Conservation (phyloP, 2,888 invertebrate species). For the Drosophila vallismaia region DNA sequence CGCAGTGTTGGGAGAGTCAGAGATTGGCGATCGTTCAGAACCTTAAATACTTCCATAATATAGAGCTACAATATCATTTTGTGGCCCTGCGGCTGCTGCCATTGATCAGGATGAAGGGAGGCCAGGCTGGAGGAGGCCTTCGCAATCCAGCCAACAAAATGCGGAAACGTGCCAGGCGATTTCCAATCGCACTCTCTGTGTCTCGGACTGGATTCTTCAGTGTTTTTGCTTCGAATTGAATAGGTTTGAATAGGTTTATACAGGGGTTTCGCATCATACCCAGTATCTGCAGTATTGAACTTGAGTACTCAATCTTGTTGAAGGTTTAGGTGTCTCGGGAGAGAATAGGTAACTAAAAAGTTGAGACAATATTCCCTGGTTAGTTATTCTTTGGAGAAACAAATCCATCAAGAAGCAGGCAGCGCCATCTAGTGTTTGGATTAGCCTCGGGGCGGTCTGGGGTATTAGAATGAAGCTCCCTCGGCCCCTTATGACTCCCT, state of each 20-base stretch:
- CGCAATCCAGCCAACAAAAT: conserved; percentile 54
- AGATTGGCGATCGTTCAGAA: conserved; percentile 74
- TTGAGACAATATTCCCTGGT: neutral
- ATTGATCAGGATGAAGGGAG: conserved; percentile 40
- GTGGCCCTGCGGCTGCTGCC: conserved; percentile 50
- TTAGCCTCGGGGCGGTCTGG: conserved; percentile 31
- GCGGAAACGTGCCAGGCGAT: conserved; percentile 75
- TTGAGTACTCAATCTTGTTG: too few relatives aligned
- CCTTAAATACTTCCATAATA: conserved; percentile 51
- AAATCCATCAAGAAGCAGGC: conserved; percentile 78
- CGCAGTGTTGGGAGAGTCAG: conserved; percentile 26
- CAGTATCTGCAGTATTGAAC: neutral
- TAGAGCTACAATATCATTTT: conserved; percentile 50
- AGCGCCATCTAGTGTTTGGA: conserved; percentile 70
- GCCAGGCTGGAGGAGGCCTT: conserved; percentile 5
- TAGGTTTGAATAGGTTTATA: neutral
- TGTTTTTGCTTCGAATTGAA: conserved; percentile 31
- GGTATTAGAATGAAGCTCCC: conserved; percentile 53
- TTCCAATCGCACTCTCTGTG: conserved; percentile 50
- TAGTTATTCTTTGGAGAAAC: conserved; percentile 41
- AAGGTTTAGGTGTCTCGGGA: too few relatives aligned
- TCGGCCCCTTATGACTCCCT: neutral
- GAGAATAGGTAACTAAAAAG: conserved; percentile 23
- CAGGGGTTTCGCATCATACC: conserved; percentile 5
- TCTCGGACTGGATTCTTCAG: conserved; percentile 21